These are phyloP conservation scores for Astyanax mexicanus DNA, from an alignment of 2,797 vertebrate species.

Conservation along the genomic window DNA sequence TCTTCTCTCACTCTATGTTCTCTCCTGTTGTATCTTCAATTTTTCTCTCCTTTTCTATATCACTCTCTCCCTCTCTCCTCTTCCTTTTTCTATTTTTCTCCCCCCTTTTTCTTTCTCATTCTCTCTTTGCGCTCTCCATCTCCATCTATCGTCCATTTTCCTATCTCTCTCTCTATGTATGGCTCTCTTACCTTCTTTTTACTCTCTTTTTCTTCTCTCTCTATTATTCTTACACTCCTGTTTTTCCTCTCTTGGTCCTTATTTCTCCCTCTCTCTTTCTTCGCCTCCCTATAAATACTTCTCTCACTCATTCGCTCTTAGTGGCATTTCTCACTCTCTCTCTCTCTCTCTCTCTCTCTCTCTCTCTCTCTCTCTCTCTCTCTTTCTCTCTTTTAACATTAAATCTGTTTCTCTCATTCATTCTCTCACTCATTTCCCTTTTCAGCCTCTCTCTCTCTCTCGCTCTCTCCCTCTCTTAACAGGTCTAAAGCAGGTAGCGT, in stretches of 20 bases:
- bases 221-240: background rate
- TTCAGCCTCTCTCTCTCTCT: background rate
- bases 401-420: background rate
- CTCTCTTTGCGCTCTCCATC: background rate
- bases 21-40: background rate
- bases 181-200: background rate
- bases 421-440: background rate
- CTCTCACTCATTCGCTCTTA: background rate
- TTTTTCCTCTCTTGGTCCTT: background rate
- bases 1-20: background rate
- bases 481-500: too few species aligned
- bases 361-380: background rate
- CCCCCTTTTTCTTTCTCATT: background rate
- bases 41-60: background rate
- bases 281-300: background rate
- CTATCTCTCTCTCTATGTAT: background rate
- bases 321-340: background rate
- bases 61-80: background rate
- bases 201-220: too few species aligned
- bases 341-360: background rate
- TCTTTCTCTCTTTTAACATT: background rate
- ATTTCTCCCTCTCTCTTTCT: background rate
- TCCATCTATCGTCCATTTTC: background rate
- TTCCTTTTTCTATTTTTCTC: background rate
- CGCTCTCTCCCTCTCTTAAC: too few species aligned